A percentile compares a stretch with the other conserved stretches of the same genome.
Conservation (phyloP, 2,797 vertebrate genomes). For the Emys orbicularis region DNA sequence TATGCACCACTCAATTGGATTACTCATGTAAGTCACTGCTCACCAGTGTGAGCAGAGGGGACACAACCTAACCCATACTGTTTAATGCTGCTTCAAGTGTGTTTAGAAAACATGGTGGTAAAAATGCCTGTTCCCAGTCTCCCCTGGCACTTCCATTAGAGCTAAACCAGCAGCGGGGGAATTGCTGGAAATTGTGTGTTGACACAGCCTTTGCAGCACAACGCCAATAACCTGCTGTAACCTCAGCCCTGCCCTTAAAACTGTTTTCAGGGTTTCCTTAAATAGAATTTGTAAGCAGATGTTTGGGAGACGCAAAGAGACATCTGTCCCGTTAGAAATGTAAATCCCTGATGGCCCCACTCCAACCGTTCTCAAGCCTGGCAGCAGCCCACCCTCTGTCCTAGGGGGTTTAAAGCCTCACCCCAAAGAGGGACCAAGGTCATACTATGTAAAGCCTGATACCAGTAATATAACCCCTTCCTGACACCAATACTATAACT, state of each 20-base stretch:
- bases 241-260: neutral
- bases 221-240: neutral
- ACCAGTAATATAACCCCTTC: rapidly evolving
- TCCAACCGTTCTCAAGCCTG: neutral
- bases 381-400: neutral
- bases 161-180: neutral
- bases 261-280: neutral
- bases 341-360: slow-evolving; percentile 1
- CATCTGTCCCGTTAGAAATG: slow-evolving; percentile 39
- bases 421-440: rapidly evolving
- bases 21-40: neutral
- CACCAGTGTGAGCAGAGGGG: neutral
- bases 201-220: neutral
- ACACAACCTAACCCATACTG: rapidly evolving
- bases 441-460: rapidly evolving
- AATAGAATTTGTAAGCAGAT: slow-evolving; percentile 60
- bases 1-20: neutral
- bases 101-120: neutral
- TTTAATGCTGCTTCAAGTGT: neutral
- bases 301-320: slow-evolving; percentile 35
- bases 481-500: rapidly evolving
- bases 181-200: rapidly evolving
- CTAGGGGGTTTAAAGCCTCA: rapidly evolving
- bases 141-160: neutral
- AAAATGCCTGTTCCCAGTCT: neutral